A percentile compares a stretch with the other conserved stretches of the same genome.
Evolutionary conservation across 2,113 vertebrate genomes (phyloP).

Genomic region (Periophthalmodon schlosseri): DNA sequence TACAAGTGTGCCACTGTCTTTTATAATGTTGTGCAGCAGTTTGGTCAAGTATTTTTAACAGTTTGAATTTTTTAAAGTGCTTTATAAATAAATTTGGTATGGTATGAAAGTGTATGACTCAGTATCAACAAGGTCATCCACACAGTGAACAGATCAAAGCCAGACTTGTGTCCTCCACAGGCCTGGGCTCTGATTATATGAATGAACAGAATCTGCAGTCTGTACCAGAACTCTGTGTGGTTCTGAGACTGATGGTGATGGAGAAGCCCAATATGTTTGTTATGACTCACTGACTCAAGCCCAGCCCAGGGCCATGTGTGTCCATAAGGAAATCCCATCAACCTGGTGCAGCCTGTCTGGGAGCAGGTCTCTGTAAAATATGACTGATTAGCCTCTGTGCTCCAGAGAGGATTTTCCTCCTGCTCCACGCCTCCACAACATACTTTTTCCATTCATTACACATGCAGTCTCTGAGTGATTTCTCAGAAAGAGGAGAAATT

Average conservation of each 20-base stretch:
- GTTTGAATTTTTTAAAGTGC: neutral
- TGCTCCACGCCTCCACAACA: slow-evolving; percentile 42
- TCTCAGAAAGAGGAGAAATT: slow-evolving; percentile 30
- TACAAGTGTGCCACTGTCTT: neutral
- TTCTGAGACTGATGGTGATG: neutral
- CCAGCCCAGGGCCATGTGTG: slow-evolving; percentile 33
- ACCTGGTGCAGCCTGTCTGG: slow-evolving; percentile 66
- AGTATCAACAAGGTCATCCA: too few relatives aligned
- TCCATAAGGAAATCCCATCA: slow-evolving; percentile 74
- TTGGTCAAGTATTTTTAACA: neutral
- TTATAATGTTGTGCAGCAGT: neutral
- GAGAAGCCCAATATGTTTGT: neutral
- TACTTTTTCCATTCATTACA: slow-evolving; percentile 64
- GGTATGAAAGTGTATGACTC: too few relatives aligned
- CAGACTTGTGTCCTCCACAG: neutral
- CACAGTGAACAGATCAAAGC: neutral
- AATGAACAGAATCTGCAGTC: neutral
- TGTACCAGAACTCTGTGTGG: neutral
- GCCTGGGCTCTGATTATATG: neutral
- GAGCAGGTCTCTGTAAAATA: slow-evolving; percentile 68
- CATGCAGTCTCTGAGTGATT: slow-evolving; percentile 39
- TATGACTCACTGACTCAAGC: slow-evolving; percentile 19
- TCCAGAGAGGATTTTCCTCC: slow-evolving; percentile 64
- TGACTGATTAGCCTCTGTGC: slow-evolving; percentile 61
- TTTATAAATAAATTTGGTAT: neutral